These are phyloP conservation scores for Apostichopus leukothele DNA, from an alignment of 53 echinoderm and acorn worm species.

Conservation along the genomic window DNA sequence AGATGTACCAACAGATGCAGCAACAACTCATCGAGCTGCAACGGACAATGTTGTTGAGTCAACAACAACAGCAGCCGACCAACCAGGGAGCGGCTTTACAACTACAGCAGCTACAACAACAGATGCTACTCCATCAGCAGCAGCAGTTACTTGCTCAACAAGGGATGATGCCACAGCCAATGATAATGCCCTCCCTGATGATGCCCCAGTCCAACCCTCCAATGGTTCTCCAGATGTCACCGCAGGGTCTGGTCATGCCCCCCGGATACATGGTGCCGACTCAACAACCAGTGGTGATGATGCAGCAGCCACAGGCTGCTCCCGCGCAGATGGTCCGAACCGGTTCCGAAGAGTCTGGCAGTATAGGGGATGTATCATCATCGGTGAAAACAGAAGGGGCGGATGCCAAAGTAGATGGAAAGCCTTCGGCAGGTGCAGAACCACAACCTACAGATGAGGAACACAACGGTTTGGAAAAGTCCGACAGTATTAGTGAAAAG, in stretches of 20 bases:
- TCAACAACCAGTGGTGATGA: slow-evolving; percentile 29
- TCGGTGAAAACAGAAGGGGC: neutral
- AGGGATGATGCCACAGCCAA: slow-evolving; percentile 58
- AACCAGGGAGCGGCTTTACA: slow-evolving; percentile 54
- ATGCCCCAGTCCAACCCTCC: slow-evolving; percentile 42
- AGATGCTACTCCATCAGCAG: slow-evolving; percentile 61
- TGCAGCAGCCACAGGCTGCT: neutral
- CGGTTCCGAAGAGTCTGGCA: neutral
- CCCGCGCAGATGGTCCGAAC: neutral
- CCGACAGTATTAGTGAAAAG: neutral
- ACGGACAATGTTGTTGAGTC: slow-evolving; percentile 25
- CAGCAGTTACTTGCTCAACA: slow-evolving; percentile 73
- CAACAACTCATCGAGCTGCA: slow-evolving; percentile 64
- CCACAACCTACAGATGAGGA: no score
- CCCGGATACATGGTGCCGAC: slow-evolving; percentile 30
- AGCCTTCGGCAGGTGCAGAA: neutral
- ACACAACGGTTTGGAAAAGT: no score
- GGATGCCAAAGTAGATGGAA: neutral
- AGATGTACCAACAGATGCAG: no score
- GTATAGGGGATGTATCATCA: neutral
- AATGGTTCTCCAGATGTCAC: slow-evolving; percentile 49
- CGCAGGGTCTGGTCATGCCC: neutral
- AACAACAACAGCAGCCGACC: slow-evolving; percentile 61
- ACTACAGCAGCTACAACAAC: slow-evolving; percentile 74
- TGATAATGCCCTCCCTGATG: slow-evolving; percentile 48